Conservation (phyloP, 2,113 vertebrate species). For the Poecilia latipinna region DNA sequence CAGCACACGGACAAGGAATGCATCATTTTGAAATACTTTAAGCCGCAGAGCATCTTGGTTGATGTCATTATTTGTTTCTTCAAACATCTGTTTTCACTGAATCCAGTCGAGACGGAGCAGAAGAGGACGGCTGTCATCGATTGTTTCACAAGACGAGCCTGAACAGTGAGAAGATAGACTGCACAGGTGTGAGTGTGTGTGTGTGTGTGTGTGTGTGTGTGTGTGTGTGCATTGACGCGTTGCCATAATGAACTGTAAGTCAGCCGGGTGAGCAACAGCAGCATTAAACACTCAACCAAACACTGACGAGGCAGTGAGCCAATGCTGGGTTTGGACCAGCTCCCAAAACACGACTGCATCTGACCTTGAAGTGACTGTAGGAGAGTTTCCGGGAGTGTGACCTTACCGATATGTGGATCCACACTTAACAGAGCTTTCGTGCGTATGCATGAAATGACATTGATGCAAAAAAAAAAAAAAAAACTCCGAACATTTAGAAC, state of each 20-base stretch:
- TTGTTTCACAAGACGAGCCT: not conserved
- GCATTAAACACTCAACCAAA: slow-evolving; percentile 6
- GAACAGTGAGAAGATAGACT: not conserved
- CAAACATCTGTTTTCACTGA: slow-evolving; percentile 69
- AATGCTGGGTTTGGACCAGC: slow-evolving; percentile 13
- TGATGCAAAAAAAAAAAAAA: not conserved
- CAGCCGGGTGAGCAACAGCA: slow-evolving; percentile 19
- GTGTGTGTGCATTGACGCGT: slow-evolving; percentile 18
- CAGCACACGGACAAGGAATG: slow-evolving; percentile 37
- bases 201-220: too few relatives aligned
- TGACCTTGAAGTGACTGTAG: slow-evolving; percentile 16
- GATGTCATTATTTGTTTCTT: slow-evolving; percentile 67
- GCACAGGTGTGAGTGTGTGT: slow-evolving; percentile 22
- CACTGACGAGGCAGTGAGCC: slow-evolving; percentile 26
- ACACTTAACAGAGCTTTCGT: slow-evolving; percentile 1
- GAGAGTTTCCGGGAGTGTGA: slow-evolving; percentile 22
- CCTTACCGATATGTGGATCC: not conserved
- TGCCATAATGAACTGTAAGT: slow-evolving; percentile 28
- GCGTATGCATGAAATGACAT: slow-evolving; percentile 14
- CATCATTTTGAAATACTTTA: slow-evolving; percentile 33
- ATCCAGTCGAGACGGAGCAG: slow-evolving; percentile 55
- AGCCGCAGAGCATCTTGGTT: slow-evolving; percentile 21
- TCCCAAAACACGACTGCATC: slow-evolving; percentile 18
- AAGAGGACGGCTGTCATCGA: slow-evolving; percentile 37
- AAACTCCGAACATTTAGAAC: slow-evolving; percentile 23